Percentiles rank a stretch among this genome's conserved stretches.
Conservation (phyloP, 2,888 invertebrate species). For the Phyllotreta striolata region DNA sequence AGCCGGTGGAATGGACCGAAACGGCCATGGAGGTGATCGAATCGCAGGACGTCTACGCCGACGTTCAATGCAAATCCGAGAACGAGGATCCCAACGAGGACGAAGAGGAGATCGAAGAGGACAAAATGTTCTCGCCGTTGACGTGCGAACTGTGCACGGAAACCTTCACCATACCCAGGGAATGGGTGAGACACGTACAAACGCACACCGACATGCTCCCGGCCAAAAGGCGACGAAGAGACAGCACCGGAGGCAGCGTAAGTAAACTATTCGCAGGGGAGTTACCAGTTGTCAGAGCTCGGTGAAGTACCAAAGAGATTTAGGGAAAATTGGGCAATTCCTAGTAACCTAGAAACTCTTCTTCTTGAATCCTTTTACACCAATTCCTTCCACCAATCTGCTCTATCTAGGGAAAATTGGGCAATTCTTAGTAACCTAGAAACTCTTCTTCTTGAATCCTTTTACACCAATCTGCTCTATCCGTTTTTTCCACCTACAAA, state of each 20-base stretch:
- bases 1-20: slow-evolving; percentile 77
- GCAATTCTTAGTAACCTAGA: too few relatives aligned
- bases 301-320: too few relatives aligned
- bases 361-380: slow-evolving; percentile 5
- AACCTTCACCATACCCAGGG: slow-evolving; percentile 81
- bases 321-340: too few relatives aligned
- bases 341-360: too few relatives aligned
- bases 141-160: slow-evolving; percentile 86
- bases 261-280: too few relatives aligned
- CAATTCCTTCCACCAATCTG: too few relatives aligned
- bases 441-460: background rate
- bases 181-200: slow-evolving; percentile 86
- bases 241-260: slow-evolving; percentile 55
- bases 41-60: slow-evolving; percentile 72
- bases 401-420: too few relatives aligned
- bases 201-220: slow-evolving; percentile 73
- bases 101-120: slow-evolving; percentile 68
- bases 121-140: slow-evolving; percentile 76
- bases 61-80: slow-evolving; percentile 76
- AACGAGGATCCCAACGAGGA: slow-evolving; percentile 62
- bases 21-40: slow-evolving; percentile 67
- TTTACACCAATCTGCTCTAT: too few relatives aligned
- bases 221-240: slow-evolving; percentile 68
- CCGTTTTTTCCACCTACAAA: too few relatives aligned
- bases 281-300: too few relatives aligned